Percentiles rank a stretch among this genome's conserved stretches.
These are phyloP conservation scores for Drosophila malerkotliana DNA, from an alignment of 1,140 invertebrate species.

Conservation along the genomic window DNA sequence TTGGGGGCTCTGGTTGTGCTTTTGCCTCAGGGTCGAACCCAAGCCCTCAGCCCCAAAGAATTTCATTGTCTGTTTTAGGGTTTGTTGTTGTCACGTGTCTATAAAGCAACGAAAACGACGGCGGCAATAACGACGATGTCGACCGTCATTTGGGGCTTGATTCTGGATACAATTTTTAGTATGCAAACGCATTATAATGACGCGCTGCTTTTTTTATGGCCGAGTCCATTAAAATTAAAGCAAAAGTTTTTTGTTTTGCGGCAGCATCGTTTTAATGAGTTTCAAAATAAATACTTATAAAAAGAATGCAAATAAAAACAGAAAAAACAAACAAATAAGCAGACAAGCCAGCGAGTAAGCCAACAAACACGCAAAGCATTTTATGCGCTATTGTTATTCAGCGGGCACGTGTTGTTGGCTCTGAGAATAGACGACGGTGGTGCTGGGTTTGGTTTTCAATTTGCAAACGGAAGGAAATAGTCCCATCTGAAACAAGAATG, in stretches of 20 bases:
- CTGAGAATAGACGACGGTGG: slow-evolving; percentile 6
- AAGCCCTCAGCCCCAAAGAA: slow-evolving; percentile 54
- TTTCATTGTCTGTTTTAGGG: slow-evolving; percentile 70
- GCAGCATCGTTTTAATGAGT: slow-evolving; percentile 64
- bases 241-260: slow-evolving; percentile 67
- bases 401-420: slow-evolving; percentile 44
- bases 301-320: slow-evolving; percentile 54
- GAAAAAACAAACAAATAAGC: slow-evolving; percentile 17
- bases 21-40: slow-evolving; percentile 3
- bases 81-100: slow-evolving; percentile 76
- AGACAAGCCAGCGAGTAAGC: slow-evolving; percentile 4
- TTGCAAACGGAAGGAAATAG: slow-evolving; percentile 59
- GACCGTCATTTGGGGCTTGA: slow-evolving; percentile 52
- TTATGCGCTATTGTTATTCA: slow-evolving; percentile 52
- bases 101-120: slow-evolving; percentile 50
- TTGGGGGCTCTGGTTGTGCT: slow-evolving; percentile 29
- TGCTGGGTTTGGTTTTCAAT: slow-evolving; percentile 55
- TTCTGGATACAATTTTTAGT: slow-evolving; percentile 74
- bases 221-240: slow-evolving; percentile 79
- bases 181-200: slow-evolving; percentile 80
- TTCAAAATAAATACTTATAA: slow-evolving; percentile 55
- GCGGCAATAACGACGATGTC: slow-evolving; percentile 17
- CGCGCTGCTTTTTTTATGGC: slow-evolving; percentile 70
- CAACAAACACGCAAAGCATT: slow-evolving; percentile 37
- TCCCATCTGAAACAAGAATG: slow-evolving; percentile 41